These are phyloP conservation scores for Drosophila subquinaria DNA, from an alignment of 2,888 invertebrate genomes.

Conservation along the genomic window DNA sequence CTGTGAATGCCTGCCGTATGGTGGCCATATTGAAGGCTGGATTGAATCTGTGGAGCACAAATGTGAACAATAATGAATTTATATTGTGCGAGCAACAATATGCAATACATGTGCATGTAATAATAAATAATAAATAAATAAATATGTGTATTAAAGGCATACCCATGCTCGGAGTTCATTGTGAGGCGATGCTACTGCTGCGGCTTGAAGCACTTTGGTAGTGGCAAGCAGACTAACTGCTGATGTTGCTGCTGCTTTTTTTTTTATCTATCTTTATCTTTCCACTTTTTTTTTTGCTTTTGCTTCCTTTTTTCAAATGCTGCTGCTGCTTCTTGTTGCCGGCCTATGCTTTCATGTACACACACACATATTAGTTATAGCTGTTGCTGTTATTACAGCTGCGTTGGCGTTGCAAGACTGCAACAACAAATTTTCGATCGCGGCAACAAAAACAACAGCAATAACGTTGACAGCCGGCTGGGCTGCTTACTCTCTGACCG, in stretches of 20 bases:
- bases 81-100: not conserved
- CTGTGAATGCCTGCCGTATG: conserved; percentile 97
- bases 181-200: conserved; percentile 64
- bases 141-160: conserved; percentile 35
- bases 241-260: conserved; percentile 35
- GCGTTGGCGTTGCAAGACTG: conserved; percentile 37
- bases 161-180: conserved; percentile 86
- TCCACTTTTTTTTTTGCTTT: conserved; percentile 11
- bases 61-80: conserved; percentile 7
- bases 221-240: conserved; percentile 53
- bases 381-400: conserved; percentile 46
- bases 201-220: conserved; percentile 66
- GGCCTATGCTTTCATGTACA: conserved; percentile 49
- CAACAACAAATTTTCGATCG: conserved; percentile 36
- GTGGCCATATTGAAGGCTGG: conserved; percentile 97
- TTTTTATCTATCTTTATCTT: conserved; percentile 7
- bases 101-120: not conserved
- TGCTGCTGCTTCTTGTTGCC: conserved; percentile 41
- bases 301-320: conserved; percentile 15
- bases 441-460: conserved; percentile 27
- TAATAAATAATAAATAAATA: conserved; percentile 1
- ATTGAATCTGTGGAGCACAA: conserved; percentile 90
- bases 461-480: conserved; percentile 66
- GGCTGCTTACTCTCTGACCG: conserved; percentile 58
- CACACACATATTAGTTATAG: conserved; percentile 26